phyloP scores from a whole-genome alignment of 2,888 invertebrate genomes.

The Latrodectus hesperus region DNA sequence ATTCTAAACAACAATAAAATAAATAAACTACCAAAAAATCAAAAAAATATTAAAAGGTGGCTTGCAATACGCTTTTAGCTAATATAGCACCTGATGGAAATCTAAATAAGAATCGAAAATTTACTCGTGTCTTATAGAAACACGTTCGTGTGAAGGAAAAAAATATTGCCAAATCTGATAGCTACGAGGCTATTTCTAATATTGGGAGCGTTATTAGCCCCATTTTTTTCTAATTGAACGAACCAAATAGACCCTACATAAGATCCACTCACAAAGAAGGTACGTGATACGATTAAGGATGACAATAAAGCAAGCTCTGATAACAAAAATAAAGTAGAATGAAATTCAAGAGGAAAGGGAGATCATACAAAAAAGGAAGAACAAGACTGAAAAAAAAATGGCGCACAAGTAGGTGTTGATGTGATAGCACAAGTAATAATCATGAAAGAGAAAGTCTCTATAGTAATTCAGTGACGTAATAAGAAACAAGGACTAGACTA shows the following conservation, averaged over 20 bases:
- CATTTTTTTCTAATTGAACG: constrained; percentile 12
- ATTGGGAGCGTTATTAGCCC: background rate
- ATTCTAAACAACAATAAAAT: too few relatives aligned
- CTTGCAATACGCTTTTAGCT: too few relatives aligned
- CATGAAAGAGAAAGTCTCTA: constrained; percentile 26
- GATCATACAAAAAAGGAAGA: constrained; percentile 4
- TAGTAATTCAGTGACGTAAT: constrained; percentile 46
- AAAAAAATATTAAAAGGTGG: too few relatives aligned
- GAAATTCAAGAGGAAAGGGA: constrained; percentile 38
- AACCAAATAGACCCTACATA: constrained; percentile 11
- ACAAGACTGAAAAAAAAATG: constrained; percentile 26
- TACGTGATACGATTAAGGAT: constrained; percentile 59
- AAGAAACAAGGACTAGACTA: constrained; percentile 50
- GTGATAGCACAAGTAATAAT: constrained; percentile 45
- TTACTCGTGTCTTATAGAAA: too few relatives aligned
- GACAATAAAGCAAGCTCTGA: constrained; percentile 49
- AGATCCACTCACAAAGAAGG: constrained; percentile 12
- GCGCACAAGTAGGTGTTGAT: constrained; percentile 35
- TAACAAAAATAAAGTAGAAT: constrained; percentile 46
- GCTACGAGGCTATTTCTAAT: background rate
- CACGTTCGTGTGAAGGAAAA: too few relatives aligned
- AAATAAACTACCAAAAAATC: too few relatives aligned
- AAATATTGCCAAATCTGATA: too few relatives aligned
- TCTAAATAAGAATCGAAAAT: too few relatives aligned
- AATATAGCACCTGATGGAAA: too few relatives aligned